Evolutionary conservation across 2,113 vertebrate species (phyloP).

Genomic region (Smithornis capensis): DNA sequence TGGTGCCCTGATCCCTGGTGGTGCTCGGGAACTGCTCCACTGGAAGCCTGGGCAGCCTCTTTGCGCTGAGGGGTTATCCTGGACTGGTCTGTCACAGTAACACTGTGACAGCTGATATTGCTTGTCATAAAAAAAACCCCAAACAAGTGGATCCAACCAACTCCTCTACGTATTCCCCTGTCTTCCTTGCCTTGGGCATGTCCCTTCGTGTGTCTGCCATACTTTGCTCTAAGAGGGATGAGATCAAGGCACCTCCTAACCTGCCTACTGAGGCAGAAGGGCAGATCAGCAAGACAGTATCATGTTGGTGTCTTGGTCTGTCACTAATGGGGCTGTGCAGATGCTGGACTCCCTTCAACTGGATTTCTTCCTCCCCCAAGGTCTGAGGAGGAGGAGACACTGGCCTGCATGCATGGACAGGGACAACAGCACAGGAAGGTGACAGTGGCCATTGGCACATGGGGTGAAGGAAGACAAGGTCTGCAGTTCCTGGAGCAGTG

Average conservation of each 20-base stretch:
- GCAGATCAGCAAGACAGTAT: neutral
- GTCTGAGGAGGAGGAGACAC: neutral
- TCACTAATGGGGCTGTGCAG: neutral
- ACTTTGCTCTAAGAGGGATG: neutral
- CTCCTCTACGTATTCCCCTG: neutral
- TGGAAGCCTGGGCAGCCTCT: neutral
- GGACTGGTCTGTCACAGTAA: accelerated
- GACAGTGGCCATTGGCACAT: accelerated
- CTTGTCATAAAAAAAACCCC: neutral
- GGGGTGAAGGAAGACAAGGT: neutral
- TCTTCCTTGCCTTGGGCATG: neutral
- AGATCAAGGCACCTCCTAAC: neutral
- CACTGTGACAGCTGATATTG: neutral
- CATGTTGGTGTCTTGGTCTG: neutral
- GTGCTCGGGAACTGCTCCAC: neutral
- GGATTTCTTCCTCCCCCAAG: neutral
- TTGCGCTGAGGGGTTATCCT: neutral
- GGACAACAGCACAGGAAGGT: neutral
- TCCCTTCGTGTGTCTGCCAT: neutral
- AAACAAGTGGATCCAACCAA: neutral
- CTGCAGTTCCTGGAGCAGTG: accelerated
- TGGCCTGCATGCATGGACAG: neutral
- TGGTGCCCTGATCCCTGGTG: neutral
- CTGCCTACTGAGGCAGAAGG: neutral
- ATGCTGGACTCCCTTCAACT: neutral